These are phyloP conservation scores for Chloropsis cyanopogon DNA, from an alignment of 2,113 vertebrate genomes.

Conservation along the genomic window DNA sequence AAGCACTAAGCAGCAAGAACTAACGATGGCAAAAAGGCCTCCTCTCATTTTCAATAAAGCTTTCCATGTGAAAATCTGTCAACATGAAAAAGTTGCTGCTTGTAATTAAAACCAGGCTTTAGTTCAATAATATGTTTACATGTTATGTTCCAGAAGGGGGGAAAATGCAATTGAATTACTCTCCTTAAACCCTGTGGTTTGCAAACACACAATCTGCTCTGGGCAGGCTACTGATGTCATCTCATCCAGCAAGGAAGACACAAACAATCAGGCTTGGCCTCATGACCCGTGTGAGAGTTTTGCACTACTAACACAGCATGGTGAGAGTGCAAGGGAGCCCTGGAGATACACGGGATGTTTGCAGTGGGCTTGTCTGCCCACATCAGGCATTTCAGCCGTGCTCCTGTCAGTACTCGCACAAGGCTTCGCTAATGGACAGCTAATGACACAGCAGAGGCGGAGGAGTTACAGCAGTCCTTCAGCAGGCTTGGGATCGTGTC, in stretches of 20 bases:
- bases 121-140: slow-evolving; percentile 52
- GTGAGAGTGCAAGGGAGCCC: background rate
- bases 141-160: slow-evolving; percentile 39
- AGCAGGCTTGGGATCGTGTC: slow-evolving; percentile 66
- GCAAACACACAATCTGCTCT: background rate
- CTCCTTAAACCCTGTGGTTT: background rate
- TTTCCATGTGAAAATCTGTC: slow-evolving; percentile 63
- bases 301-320: background rate
- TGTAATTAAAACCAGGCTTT: slow-evolving; percentile 55
- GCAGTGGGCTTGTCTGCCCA: background rate
- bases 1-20: slow-evolving; percentile 65
- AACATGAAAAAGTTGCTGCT: slow-evolving; percentile 59
- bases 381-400: slow-evolving; percentile 58
- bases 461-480: slow-evolving; percentile 67
- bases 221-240: background rate
- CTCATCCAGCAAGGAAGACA: background rate
- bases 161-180: slow-evolving; percentile 41
- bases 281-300: background rate
- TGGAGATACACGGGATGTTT: background rate
- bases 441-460: slow-evolving; percentile 75
- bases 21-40: slow-evolving; percentile 50
- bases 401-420: slow-evolving; percentile 62
- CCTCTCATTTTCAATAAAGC: slow-evolving; percentile 63
- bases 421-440: slow-evolving; percentile 79
- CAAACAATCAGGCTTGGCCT: background rate